phyloP scores from a whole-genome alignment of 2,113 vertebrate genomes.

The Delphinapterus leucas region DNA sequence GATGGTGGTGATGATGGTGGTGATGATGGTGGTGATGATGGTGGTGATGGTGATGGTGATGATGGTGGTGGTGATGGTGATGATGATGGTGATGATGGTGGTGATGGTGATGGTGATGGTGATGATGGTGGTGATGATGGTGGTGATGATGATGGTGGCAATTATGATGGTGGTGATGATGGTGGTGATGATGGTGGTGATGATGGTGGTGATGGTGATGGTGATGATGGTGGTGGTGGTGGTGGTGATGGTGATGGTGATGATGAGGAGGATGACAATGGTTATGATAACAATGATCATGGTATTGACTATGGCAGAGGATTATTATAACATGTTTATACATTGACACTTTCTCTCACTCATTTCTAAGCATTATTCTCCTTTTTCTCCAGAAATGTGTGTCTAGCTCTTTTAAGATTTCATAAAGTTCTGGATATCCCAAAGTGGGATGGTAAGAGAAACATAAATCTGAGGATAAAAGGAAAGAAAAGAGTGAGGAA shows the following conservation, averaged over 20 bases:
- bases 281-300: rapidly evolving
- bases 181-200: rapidly evolving
- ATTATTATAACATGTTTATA: background rate
- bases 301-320: background rate
- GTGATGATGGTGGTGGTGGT: too few species aligned
- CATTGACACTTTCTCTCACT: background rate
- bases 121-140: too few species aligned
- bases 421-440: background rate
- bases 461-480: background rate
- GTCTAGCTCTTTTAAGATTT: background rate
- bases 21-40: background rate
- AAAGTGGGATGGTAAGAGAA: background rate
- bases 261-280: background rate
- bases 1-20: background rate
- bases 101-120: too few species aligned
- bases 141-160: too few species aligned
- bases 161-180: too few species aligned
- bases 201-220: too few species aligned
- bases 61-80: rapidly evolving
- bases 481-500: background rate
- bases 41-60: rapidly evolving
- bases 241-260: too few species aligned
- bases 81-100: rapidly evolving
- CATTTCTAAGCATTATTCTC: background rate
- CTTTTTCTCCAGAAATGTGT: background rate